A percentile compares a stretch with the other conserved stretches of the same genome.
Conservation (phyloP, 2,888 invertebrate species). For the Philereme vetulata region DNA sequence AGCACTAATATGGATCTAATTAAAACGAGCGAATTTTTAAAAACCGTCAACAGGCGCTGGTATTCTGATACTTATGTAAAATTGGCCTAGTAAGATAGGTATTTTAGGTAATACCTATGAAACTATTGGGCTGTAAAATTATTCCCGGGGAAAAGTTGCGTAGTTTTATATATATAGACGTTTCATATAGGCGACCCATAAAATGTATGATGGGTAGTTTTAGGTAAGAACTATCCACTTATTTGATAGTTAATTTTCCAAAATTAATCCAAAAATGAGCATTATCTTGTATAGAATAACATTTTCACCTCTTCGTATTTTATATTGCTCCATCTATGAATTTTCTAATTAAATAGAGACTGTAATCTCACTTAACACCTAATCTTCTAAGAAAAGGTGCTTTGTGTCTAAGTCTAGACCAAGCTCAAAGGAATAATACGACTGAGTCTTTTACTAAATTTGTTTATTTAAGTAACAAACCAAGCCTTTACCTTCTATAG, state of each 20-base stretch:
- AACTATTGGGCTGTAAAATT: conserved; percentile 34
- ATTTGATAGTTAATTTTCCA: not conserved
- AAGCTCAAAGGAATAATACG: conserved; percentile 14
- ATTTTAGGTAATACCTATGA: conserved; percentile 24
- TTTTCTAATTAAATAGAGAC: conserved; percentile 4
- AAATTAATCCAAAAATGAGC: not conserved
- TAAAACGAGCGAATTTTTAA: too few species aligned
- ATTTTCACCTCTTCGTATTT: not conserved
- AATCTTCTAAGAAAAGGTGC: conserved; percentile 2
- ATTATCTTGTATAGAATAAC: too few species aligned
- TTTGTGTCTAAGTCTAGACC: conserved; percentile 1
- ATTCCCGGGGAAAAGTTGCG: conserved; percentile 24
- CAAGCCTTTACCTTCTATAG: not conserved
- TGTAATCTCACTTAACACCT: conserved; percentile 13
- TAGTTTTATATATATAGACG: conserved; percentile 21
- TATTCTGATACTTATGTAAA: not conserved
- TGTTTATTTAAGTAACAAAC: too few species aligned
- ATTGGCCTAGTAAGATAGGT: not conserved
- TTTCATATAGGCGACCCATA: conserved; percentile 2
- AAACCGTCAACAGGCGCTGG: not conserved
- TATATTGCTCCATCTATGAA: conserved; percentile 1
- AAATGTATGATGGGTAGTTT: conserved; percentile 4
- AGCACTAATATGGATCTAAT: too few species aligned
- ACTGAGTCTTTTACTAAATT: conserved; percentile 1
- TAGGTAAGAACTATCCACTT: not conserved